Evolutionary conservation across 2,888 invertebrate species (phyloP), one percentile per base, ranked within the genome.

Genomic region (Leptogaster cylindrica): DNA sequence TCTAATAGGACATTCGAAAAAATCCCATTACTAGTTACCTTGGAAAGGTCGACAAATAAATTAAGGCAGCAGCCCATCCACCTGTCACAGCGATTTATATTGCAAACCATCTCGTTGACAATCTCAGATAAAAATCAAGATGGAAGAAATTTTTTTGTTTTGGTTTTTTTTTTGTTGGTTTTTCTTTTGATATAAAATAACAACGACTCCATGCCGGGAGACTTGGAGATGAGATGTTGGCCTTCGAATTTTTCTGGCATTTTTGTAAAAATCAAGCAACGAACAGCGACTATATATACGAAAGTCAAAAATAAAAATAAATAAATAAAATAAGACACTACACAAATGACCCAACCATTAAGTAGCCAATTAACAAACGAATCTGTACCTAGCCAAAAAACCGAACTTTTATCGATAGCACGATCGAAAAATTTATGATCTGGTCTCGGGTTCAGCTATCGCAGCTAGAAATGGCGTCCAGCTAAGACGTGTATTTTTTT

Each of bases 391-490:
- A n/a, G n/a, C n/a, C n/a, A n/a, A n/a, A n/a, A n/a, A n/a, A n/a
- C n/a, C n/a, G n/a, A n/a, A n/a, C n/a, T n/a, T 69, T 69, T 69
- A 69, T 69, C 69, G 65, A 69, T 67, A 67, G 67, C 69, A 69
- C 69, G 55, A 69, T 69, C 69, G 63, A 64, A 48, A 39, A 55
- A 69, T 69, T 69, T 69, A 69, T 69, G 69, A 65, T 46, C 69
- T 31, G 33, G 69, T 69, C 69, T 41, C 67, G 66, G 66, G 67
- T 67, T 65, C 55, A 61, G 48, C 55, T 68, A 52, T 69, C 16
- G 20, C n/a, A n/a, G n/a, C n/a, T n/a, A n/a, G n/a, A n/a, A n/a
- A n/a, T n/a, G n/a, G n/a, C n/a, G n/a, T n/a, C n/a, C n/a, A n/a
- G n/a, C n/a, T n/a, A n/a, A n/a, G n/a, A n/a, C n/a, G n/a, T n/a